Conservation (phyloP, 2,888 invertebrate species). For the Scaptomyza caliginosa region DNA sequence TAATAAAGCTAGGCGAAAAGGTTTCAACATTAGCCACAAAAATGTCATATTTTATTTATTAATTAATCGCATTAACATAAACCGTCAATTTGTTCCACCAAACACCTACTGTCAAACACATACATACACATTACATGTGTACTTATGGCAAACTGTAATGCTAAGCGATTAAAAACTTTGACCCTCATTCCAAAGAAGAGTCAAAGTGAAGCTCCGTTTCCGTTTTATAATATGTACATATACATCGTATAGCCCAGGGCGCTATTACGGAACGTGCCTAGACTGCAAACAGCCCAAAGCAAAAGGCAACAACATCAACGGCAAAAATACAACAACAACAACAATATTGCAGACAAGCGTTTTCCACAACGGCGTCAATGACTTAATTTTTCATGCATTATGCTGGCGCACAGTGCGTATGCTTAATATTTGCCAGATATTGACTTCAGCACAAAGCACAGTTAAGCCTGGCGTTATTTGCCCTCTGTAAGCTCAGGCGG, state of each 20-base stretch:
- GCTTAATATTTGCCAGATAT: constrained; percentile 72
- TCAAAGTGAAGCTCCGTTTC: constrained; percentile 34
- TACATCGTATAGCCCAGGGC: constrained; percentile 31
- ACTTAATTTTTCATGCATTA: constrained; percentile 78
- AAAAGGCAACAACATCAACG: constrained; percentile 24
- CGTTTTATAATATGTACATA: constrained; percentile 54
- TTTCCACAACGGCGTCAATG: constrained; percentile 64
- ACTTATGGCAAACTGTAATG: constrained; percentile 22
- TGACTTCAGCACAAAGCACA: constrained; percentile 63
- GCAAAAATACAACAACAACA: not conserved
- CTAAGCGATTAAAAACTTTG: constrained; percentile 71
- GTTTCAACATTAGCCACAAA: constrained; percentile 42
- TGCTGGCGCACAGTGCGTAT: constrained; percentile 64
- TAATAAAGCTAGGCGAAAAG: constrained; percentile 48
- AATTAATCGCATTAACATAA: constrained; percentile 76
- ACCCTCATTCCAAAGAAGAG: constrained; percentile 15
- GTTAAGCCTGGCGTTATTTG: constrained; percentile 75
- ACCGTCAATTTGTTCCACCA: constrained; percentile 69
- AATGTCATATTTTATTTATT: constrained; percentile 74
- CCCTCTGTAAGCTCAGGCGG: constrained; percentile 28
- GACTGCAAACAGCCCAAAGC: constrained; percentile 56
- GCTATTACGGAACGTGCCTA: constrained; percentile 66
- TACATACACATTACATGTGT: not conserved
- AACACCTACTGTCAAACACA: constrained; percentile 7
- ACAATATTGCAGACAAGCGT: constrained; percentile 10